phyloP scores from a whole-genome alignment of 1,140 invertebrate species.

The Saxidomus purpurata region DNA sequence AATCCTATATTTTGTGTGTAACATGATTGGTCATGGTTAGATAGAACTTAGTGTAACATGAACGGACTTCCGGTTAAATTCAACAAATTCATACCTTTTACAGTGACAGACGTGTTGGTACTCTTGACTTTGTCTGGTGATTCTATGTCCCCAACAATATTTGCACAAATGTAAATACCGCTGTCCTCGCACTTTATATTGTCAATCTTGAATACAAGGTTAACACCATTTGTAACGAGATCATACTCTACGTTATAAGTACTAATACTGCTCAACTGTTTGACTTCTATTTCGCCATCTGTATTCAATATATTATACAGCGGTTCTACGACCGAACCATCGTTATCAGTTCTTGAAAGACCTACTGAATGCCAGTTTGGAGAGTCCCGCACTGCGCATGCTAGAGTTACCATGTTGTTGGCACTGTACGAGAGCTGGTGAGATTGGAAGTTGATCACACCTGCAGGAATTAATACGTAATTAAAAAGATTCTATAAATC shows the following conservation, averaged over 20 bases:
- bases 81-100: not conserved
- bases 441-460: not conserved
- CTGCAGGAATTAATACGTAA: not conserved
- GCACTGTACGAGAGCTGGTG: not conserved
- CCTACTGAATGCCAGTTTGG: not conserved
- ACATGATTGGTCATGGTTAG: too few relatives aligned
- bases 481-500: too few relatives aligned
- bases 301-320: not conserved
- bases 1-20: too few relatives aligned
- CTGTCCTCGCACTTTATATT: not conserved
- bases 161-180: not conserved
- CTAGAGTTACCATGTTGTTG: not conserved
- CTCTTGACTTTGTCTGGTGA: not conserved
- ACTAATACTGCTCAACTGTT: not conserved
- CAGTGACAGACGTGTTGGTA: not conserved
- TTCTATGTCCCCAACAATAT: not conserved
- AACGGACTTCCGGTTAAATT: too few relatives aligned
- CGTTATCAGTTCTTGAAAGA: not conserved
- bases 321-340: not conserved
- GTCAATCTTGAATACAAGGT: not conserved
- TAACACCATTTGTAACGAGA: not conserved
- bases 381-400: not conserved
- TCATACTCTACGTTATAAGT: not conserved
- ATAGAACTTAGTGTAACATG: too few relatives aligned
- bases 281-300: not conserved